These are phyloP conservation scores for Julus scandinavius DNA, from an alignment of 2,888 invertebrate species.

Conservation along the genomic window DNA sequence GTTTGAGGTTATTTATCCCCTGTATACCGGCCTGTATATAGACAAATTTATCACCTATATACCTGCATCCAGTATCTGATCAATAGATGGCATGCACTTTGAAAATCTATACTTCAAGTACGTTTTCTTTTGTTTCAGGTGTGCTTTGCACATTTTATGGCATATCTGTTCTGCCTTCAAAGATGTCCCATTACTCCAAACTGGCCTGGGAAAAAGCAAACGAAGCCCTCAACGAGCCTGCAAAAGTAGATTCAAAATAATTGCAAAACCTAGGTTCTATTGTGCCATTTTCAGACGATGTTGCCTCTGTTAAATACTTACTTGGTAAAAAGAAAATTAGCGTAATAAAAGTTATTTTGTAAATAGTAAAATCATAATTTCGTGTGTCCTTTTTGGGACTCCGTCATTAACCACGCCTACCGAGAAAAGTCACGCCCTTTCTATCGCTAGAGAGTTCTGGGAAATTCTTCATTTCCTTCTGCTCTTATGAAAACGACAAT, in stretches of 20 bases:
- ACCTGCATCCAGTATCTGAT: no score
- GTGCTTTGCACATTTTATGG: conserved; percentile 53
- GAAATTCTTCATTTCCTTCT: not conserved
- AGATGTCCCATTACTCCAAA: conserved; percentile 30
- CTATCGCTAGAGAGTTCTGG: not conserved
- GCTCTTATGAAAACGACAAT: not conserved
- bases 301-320: not conserved
- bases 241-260: not conserved
- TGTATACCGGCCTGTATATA: no score
- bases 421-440: not conserved
- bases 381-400: not conserved
- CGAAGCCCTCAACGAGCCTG: conserved; percentile 21
- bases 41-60: not conserved
- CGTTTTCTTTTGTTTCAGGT: conserved; percentile 51
- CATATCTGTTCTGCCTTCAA: conserved; percentile 44
- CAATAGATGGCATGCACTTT: not conserved
- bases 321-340: not conserved
- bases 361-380: not conserved
- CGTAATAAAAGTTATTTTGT: conserved; percentile 23
- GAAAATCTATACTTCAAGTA: not conserved
- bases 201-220: conserved; percentile 44
- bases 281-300: not conserved
- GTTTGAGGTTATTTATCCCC: no score
- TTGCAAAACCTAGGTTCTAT: not conserved
- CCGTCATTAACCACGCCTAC: not conserved